A percentile compares a stretch with the other conserved stretches of the same genome.
Conservation (phyloP, 2,888 invertebrate species). For the Anaspis maculata region DNA sequence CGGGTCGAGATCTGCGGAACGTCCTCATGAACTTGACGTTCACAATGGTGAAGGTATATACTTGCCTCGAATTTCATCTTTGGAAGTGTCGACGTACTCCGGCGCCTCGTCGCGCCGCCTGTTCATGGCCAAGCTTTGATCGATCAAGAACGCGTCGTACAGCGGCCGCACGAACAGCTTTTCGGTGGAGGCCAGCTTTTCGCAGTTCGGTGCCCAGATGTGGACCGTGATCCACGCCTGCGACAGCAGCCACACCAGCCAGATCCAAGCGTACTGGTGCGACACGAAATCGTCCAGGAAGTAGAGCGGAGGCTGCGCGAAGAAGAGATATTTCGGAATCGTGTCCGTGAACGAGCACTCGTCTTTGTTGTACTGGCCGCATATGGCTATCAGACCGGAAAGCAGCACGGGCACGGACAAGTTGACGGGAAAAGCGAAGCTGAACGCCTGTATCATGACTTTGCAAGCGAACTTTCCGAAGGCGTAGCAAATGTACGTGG, state of each 20-base stretch:
- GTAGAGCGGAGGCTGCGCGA: conserved; percentile 53
- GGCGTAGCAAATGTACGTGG: conserved; percentile 59
- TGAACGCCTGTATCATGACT: conserved; percentile 80
- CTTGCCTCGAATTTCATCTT: conserved; percentile 1
- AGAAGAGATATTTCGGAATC: conserved; percentile 84
- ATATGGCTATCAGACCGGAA: conserved; percentile 57
- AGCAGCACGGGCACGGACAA: conserved; percentile 69
- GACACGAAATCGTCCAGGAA: conserved; percentile 49
- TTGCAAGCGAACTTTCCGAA: conserved; percentile 78
- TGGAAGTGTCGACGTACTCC: not conserved
- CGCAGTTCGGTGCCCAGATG: conserved; percentile 76
- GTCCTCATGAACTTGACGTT: too few relatives aligned
- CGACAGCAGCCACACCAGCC: conserved; percentile 61
- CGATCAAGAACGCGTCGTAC: conserved; percentile 75
- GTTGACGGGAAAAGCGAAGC: conserved; percentile 76
- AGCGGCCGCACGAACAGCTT: conserved; percentile 76
- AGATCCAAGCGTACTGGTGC: conserved; percentile 64
- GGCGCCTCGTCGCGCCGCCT: conserved; percentile 47
- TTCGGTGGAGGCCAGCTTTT: conserved; percentile 76
- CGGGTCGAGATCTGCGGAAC: conserved; percentile 7
- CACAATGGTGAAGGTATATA: not conserved
- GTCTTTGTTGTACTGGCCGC: conserved; percentile 55
- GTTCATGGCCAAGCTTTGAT: conserved; percentile 77
- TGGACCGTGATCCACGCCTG: conserved; percentile 83
- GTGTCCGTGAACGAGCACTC: conserved; percentile 64